A percentile compares a stretch with the other conserved stretches of the same genome.
phyloP scores from a whole-genome alignment of 2,888 invertebrate genomes.

The Spisula solida region DNA sequence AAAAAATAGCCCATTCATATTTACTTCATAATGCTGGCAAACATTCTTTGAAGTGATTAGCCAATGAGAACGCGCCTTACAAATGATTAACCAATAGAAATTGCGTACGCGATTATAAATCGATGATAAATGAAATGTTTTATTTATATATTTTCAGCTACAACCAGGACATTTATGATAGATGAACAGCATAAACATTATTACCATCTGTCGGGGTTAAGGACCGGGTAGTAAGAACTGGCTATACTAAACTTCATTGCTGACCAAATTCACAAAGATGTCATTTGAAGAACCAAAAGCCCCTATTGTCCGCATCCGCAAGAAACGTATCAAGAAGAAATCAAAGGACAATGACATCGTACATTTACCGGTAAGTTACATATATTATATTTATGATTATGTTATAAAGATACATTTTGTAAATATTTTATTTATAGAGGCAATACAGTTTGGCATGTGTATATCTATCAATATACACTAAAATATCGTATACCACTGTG shows the following conservation, averaged over 20 bases:
- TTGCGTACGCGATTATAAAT: too few relatives aligned
- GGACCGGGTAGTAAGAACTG: neutral
- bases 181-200: neutral
- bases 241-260: neutral
- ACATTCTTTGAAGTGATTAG: too few relatives aligned
- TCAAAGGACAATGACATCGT: slow-evolving; percentile 68
- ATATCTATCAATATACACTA: neutral
- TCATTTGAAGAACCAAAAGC: slow-evolving; percentile 70
- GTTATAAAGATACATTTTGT: neutral
- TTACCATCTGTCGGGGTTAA: neutral
- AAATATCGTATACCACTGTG: neutral
- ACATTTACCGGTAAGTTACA: slow-evolving; percentile 61
- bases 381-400: neutral
- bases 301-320: slow-evolving; percentile 68
- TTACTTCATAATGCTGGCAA: too few relatives aligned
- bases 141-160: neutral
- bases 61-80: too few relatives aligned
- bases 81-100: too few relatives aligned
- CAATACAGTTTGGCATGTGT: too few relatives aligned
- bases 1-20: too few relatives aligned
- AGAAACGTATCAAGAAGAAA: slow-evolving; percentile 68
- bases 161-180: neutral
- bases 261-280: slow-evolving; percentile 18
- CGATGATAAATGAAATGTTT: neutral
- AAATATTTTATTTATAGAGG: neutral